phyloP scores from a whole-genome alignment of 2,113 vertebrate species.

The Corydoras sp. region DNA sequence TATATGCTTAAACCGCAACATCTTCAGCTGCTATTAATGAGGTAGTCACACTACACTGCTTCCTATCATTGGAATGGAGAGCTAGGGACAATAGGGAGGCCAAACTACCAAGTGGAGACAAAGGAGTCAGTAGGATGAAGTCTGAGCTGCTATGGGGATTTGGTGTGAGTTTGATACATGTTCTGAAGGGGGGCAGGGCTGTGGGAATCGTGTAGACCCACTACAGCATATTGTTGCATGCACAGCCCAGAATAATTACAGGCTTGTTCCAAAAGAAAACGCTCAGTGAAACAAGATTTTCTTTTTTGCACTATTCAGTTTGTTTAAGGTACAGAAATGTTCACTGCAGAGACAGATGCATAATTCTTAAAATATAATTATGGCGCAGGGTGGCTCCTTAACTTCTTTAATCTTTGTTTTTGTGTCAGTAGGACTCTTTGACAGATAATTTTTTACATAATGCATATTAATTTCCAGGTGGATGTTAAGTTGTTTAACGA shows the following conservation, averaged over 20 bases:
- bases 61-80: slow-evolving; percentile 60
- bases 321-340: no score
- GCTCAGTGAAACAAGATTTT: neutral
- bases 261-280: neutral
- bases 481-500: no score
- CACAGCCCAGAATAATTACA: slow-evolving; percentile 61
- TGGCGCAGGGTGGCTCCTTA: no score
- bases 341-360: no score
- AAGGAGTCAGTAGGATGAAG: slow-evolving; percentile 63
- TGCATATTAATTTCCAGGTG: no score
- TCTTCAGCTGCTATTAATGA: slow-evolving; percentile 16
- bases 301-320: no score
- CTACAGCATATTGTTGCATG: slow-evolving; percentile 68
- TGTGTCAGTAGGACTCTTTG: no score
- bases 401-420: no score
- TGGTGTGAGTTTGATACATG: slow-evolving; percentile 37
- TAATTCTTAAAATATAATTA: no score
- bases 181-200: slow-evolving; percentile 58
- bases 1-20: neutral
- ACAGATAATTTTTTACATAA: no score
- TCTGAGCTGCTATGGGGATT: slow-evolving; percentile 52
- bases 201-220: slow-evolving; percentile 63
- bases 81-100: slow-evolving; percentile 64
- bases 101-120: slow-evolving; percentile 67
- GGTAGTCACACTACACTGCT: slow-evolving; percentile 4